Evolutionary conservation across 53 echinoderm and acorn worm genomes (phyloP).

Genomic region (Patiria pectinifera): DNA sequence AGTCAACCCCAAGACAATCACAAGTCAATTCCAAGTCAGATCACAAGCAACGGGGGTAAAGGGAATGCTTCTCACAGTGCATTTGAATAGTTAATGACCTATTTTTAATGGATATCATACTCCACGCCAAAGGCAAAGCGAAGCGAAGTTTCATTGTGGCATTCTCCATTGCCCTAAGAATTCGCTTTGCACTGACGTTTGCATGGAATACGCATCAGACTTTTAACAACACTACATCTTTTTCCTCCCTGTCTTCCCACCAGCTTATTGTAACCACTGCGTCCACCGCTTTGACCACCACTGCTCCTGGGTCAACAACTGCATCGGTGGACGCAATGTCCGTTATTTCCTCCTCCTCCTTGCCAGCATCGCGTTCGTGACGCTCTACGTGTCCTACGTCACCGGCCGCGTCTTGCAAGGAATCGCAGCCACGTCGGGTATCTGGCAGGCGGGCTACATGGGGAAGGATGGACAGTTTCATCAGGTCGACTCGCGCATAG

Average conservation of each 20-base stretch:
- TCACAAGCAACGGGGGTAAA: too few relatives aligned
- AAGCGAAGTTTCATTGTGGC: too few relatives aligned
- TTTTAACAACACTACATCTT: not conserved
- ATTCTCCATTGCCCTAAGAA: too few relatives aligned
- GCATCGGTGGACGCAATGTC: conserved; percentile 86
- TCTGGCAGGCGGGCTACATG: conserved; percentile 76
- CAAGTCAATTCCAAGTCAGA: too few relatives aligned
- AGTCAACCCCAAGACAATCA: too few relatives aligned
- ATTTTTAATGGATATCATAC: too few relatives aligned
- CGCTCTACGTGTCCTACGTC: conserved; percentile 63
- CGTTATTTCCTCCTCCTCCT: conserved; percentile 91
- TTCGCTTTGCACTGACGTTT: too few relatives aligned
- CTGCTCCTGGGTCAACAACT: conserved; percentile 99
- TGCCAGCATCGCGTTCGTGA: conserved; percentile 64
- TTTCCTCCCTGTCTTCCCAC: not conserved
- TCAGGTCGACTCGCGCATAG: conserved; percentile 75
- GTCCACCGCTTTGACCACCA: conserved; percentile 97
- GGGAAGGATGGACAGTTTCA: conserved; percentile 72
- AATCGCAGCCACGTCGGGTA: conserved; percentile 66
- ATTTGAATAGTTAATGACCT: too few relatives aligned
- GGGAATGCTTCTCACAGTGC: too few relatives aligned
- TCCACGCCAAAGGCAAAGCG: too few relatives aligned
- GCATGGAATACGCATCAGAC: too few relatives aligned
- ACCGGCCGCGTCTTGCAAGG: conserved; percentile 51
- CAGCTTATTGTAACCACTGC: conserved; percentile 86